phyloP scores from a whole-genome alignment of 2,797 vertebrate genomes.

The Ara ararauna region DNA sequence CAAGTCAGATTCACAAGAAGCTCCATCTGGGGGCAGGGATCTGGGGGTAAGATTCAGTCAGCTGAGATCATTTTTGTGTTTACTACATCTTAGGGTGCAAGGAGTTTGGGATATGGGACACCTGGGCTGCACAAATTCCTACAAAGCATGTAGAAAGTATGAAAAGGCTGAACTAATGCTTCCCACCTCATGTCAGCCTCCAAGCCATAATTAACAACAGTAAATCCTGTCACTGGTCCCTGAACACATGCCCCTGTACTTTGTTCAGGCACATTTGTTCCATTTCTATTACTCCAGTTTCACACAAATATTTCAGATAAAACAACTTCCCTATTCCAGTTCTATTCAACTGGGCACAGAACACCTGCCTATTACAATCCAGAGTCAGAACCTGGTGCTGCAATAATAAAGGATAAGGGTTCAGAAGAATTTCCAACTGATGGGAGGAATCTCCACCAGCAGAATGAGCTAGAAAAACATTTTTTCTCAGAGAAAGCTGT shows the following conservation, averaged over 20 bases:
- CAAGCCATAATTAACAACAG: neutral
- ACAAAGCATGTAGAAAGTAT: neutral
- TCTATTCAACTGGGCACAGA: neutral
- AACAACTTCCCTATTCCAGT: neutral
- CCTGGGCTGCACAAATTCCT: neutral
- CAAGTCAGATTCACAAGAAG: neutral
- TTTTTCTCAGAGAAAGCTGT: neutral
- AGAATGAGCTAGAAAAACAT: neutral
- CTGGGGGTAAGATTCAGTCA: neutral
- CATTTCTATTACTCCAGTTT: neutral
- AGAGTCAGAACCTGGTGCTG: neutral
- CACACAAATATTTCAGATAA: neutral
- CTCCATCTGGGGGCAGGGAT: neutral
- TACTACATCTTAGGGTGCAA: neutral
- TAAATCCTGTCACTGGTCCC: neutral
- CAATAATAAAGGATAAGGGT: neutral
- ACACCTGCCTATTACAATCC: neutral
- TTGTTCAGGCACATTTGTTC: neutral
- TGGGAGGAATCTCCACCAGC: neutral
- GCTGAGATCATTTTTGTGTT: neutral
- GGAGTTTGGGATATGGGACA: neutral
- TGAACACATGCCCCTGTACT: fast-evolving
- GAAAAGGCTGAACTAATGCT: neutral
- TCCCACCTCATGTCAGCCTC: neutral
- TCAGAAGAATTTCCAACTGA: neutral